These are phyloP conservation scores for Pseudomyrmex flavicornis DNA, from an alignment of 1,140 invertebrate species.

Conservation along the genomic window DNA sequence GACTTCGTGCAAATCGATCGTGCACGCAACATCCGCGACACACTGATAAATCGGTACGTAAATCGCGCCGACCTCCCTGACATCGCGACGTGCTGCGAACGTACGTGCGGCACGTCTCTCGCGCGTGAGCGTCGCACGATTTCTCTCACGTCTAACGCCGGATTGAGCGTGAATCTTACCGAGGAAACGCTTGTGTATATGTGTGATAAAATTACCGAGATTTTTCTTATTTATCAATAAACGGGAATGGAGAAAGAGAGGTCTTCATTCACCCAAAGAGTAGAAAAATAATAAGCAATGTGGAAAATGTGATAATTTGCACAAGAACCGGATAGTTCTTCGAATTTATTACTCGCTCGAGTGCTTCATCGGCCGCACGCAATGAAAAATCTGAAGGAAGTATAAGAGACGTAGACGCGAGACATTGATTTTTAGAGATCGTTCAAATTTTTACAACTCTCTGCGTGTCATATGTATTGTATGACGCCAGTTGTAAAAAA, in stretches of 20 bases:
- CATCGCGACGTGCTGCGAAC: neutral
- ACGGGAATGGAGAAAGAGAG: no score
- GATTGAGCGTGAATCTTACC: neutral
- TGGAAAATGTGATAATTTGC: no score
- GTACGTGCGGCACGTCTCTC: neutral
- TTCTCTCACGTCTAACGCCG: neutral
- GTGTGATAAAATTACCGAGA: neutral
- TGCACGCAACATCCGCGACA: conserved; percentile 14
- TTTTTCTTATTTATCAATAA: neutral
- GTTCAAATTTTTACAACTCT: neutral
- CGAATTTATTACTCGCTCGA: no score
- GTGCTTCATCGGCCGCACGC: no score
- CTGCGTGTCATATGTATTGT: neutral
- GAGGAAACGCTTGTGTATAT: neutral
- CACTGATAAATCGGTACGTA: conserved; percentile 25
- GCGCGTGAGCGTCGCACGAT: neutral
- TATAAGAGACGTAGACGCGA: neutral
- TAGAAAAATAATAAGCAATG: no score
- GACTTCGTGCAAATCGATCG: conserved; percentile 15
- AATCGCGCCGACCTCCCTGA: conserved; percentile 7
- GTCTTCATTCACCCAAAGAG: no score
- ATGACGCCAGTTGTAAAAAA: neutral
- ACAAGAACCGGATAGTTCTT: no score
- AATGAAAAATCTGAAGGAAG: neutral
- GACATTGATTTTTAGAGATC: neutral